Evolutionary conservation across 2,888 invertebrate species (phyloP).

Genomic region (Dicyrtomina minuta): DNA sequence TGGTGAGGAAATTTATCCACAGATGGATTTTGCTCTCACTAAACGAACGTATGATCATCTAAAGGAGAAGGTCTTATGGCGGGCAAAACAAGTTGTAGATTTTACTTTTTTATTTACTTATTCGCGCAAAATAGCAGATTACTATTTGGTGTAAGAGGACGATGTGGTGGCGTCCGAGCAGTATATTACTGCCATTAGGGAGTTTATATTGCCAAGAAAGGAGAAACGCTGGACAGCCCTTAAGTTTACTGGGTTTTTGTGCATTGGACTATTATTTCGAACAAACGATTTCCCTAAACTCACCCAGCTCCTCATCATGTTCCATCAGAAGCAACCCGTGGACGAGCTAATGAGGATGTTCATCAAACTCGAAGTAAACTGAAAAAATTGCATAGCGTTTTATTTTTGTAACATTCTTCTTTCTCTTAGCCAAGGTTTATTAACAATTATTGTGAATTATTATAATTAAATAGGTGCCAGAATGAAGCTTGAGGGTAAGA

Average conservation of each 20-base stretch:
- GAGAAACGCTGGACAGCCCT: conserved; percentile 55
- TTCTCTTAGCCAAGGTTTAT: too few relatives aligned
- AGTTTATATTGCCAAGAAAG: conserved; percentile 53
- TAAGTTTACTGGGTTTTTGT: conserved; percentile 56
- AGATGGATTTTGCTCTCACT: conserved; percentile 53
- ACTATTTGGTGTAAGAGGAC: conserved; percentile 57
- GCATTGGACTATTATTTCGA: conserved; percentile 56
- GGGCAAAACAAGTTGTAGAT: conserved; percentile 58
- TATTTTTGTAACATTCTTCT: too few relatives aligned
- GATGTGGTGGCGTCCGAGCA: conserved; percentile 56
- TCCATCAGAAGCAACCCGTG: conserved; percentile 55
- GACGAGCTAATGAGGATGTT: conserved; percentile 55
- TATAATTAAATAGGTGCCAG: conserved; percentile 52
- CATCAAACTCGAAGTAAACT: conserved; percentile 53
- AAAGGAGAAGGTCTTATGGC: conserved; percentile 54
- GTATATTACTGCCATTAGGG: conserved; percentile 55
- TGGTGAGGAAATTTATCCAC: conserved; percentile 53
- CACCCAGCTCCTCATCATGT: conserved; percentile 53
- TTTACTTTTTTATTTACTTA: conserved; percentile 57
- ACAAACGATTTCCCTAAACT: conserved; percentile 54
- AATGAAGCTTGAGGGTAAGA: conserved; percentile 46
- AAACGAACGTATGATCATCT: conserved; percentile 56
- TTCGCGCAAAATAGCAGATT: conserved; percentile 54
- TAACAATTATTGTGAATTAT: too few relatives aligned
- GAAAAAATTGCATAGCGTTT: background rate